Base-by-base conservation (phyloP, 2,113 vertebrate genomes). In the Vidua macroura region DNA sequence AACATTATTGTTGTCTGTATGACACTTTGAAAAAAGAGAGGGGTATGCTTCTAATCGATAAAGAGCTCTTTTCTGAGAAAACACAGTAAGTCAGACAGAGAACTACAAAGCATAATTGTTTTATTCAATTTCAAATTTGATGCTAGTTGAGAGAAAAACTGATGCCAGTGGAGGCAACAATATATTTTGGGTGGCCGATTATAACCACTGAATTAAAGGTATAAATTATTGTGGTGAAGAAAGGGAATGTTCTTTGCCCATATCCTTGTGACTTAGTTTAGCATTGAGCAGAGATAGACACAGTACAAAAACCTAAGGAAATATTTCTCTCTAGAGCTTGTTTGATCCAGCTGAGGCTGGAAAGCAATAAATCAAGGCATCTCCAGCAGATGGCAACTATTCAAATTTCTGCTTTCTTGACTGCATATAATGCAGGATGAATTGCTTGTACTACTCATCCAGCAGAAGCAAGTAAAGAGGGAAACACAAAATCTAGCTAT, bases 341-440 rank as follows among this genome's bases (percentile, higher is more conserved):
- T 91, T 90, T 95, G 95, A 73, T 93, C 58, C 90, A 92, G n/a
- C 69, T 82, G 66, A 56, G 37, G 48, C 55, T 95, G 48, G 55
- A 86, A 95, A 92, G 73, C 53, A 92, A 88, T 92, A 94, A 93
- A 95, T 95, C 88, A 94, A 95, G 88, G 78, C 53, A 84, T 86
- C 64, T 92, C 59, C 79, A 78, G 64, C 76, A 83, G 86, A 94
- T 88, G 85, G 91, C 79, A 95, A 74, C 68, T 85, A 86, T 76
- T 95, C 64, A 88, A 18, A 92, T 86, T 86, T 73, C 62, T 88
- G 60, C 60, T 83, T 92, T 85, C 44, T 82, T 90, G 91, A 39
- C 58, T 58, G 58, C 11, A 9, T 82, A 43, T 49, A 89, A 78
- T 37, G 46, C 46, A 67, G 87, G 82, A 85, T 94, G 53, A 90